Conservation (phyloP, 2,888 invertebrate genomes). For the Tridacna gigas region DNA sequence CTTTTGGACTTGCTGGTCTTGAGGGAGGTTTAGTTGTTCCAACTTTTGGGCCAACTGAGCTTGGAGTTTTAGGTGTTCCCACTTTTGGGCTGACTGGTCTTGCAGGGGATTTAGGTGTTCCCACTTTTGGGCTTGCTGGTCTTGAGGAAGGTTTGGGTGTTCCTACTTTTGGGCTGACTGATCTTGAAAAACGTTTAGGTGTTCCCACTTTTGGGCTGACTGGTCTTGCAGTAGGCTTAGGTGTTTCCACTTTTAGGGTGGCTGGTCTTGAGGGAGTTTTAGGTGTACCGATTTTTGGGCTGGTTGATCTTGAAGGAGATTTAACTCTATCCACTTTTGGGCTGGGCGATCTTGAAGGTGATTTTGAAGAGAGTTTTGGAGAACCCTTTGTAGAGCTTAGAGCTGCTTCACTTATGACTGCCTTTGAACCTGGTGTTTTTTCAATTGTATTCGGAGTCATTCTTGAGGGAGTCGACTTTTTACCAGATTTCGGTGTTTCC, state of each 20-base stretch:
- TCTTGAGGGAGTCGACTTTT: conserved; percentile 3
- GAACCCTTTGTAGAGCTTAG: conserved; percentile 42
- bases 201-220: not conserved
- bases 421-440: conserved; percentile 25
- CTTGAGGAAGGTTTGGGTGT: conserved; percentile 30
- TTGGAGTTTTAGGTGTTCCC: conserved; percentile 50
- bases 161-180: conserved; percentile 6
- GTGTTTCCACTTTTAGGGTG: conserved; percentile 32
- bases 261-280: conserved; percentile 30
- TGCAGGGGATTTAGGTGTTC: conserved; percentile 11
- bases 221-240: conserved; percentile 36
- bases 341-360: conserved; percentile 22
- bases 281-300: conserved; percentile 53
- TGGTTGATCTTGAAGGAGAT: conserved; percentile 22
- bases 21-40: conserved; percentile 44
- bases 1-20: conserved; percentile 44
- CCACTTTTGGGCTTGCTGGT: conserved; percentile 17
- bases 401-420: not conserved
- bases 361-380: conserved; percentile 27
- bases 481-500: conserved; percentile 1
- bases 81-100: conserved; percentile 26
- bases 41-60: conserved; percentile 46
- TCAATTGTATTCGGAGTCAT: conserved; percentile 9
- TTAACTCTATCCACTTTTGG: conserved; percentile 9
- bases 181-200: conserved; percentile 8